Evolutionary conservation across 2,888 invertebrate genomes (phyloP).

Genomic region (Drosophila neutralis): DNA sequence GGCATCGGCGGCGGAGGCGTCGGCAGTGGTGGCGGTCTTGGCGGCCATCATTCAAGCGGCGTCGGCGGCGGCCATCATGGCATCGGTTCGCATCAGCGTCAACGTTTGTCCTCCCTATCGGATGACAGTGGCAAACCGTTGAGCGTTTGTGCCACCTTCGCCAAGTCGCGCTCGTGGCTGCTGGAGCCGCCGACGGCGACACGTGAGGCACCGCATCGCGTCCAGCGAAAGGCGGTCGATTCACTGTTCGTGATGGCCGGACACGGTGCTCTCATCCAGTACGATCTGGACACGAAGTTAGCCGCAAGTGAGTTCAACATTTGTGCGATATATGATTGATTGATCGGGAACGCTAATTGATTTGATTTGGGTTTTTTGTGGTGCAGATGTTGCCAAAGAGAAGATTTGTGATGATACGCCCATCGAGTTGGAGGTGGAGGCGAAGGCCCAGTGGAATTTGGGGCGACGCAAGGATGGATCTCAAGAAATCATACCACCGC

Average conservation of each 20-base stretch:
- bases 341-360: not conserved
- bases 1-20: conserved; percentile 28
- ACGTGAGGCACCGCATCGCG: conserved; percentile 84
- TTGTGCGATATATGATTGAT: not conserved
- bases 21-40: conserved; percentile 34
- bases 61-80: conserved; percentile 29
- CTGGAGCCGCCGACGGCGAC: conserved; percentile 85
- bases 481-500: conserved; percentile 91
- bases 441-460: conserved; percentile 95
- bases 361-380: conserved; percentile 6
- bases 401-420: conserved; percentile 94
- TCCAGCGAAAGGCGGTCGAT: conserved; percentile 88
- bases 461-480: conserved; percentile 86
- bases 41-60: conserved; percentile 31
- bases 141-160: conserved; percentile 92
- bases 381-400: conserved; percentile 90
- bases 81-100: conserved; percentile 86
- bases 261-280: conserved; percentile 94
- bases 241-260: conserved; percentile 96
- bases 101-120: conserved; percentile 89
- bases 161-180: conserved; percentile 91
- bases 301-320: conserved; percentile 82
- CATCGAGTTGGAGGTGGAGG: conserved; percentile 93
- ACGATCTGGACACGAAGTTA: conserved; percentile 92
- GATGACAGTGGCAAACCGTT: conserved; percentile 89